Conservation (phyloP, 1,140 invertebrate species). For the Kradibia gibbosae region DNA sequence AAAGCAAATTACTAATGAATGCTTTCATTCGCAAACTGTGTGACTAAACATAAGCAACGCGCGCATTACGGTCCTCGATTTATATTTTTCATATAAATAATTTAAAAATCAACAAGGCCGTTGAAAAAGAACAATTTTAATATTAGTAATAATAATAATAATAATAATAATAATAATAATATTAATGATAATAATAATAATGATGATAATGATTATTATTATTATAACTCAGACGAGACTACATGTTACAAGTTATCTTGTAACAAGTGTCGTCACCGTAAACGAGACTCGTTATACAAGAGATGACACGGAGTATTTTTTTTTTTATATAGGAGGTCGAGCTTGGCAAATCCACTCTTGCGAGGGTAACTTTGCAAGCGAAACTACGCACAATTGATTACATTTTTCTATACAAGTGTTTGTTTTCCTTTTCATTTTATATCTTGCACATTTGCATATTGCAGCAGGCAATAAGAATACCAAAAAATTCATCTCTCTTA, state of each 20-base stretch:
- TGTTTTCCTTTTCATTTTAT: slow-evolving; percentile 29
- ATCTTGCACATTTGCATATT: slow-evolving; percentile 44
- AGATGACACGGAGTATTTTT: slow-evolving; percentile 50
- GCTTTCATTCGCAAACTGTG: slow-evolving; percentile 29
- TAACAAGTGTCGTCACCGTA: slow-evolving; percentile 40
- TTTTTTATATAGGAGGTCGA: slow-evolving; percentile 46
- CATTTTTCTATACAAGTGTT: slow-evolving; percentile 48
- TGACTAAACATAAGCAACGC: slow-evolving; percentile 30
- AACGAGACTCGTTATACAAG: slow-evolving; percentile 45
- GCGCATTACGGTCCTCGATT: slow-evolving; percentile 37
- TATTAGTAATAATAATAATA: slow-evolving; percentile 47
- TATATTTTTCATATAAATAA: slow-evolving; percentile 48
- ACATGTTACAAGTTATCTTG: slow-evolving; percentile 44
- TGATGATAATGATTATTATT: slow-evolving; percentile 38
- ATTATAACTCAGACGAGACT: slow-evolving; percentile 46
- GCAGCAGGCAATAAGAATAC: slow-evolving; percentile 43
- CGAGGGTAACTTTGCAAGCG: slow-evolving; percentile 41
- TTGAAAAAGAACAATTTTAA: slow-evolving; percentile 46
- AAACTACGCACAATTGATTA: slow-evolving; percentile 48
- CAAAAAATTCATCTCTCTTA: slow-evolving; percentile 43
- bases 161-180: slow-evolving; percentile 45
- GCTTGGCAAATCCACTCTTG: slow-evolving; percentile 41
- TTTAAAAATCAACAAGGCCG: slow-evolving; percentile 47
- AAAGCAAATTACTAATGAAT: slow-evolving; percentile 43
- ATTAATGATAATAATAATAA: slow-evolving; percentile 44